Evolutionary conservation across 1,140 invertebrate species (phyloP).

Genomic region (Frieseomelitta varia): DNA sequence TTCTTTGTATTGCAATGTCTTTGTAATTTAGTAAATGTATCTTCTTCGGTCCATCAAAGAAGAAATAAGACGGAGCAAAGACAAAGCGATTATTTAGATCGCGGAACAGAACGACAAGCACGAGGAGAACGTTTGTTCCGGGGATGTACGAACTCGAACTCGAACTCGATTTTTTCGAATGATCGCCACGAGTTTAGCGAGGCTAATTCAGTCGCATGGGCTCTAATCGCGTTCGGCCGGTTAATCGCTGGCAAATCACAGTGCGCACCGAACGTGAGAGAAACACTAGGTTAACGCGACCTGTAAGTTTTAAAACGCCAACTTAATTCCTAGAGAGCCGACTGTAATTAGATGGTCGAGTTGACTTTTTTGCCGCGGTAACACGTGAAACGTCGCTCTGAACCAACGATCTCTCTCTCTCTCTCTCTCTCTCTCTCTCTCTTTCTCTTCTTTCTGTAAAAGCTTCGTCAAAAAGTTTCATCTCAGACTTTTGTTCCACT

Average conservation of each 20-base stretch:
- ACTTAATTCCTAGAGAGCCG: conserved; percentile 21
- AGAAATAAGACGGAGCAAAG: not conserved
- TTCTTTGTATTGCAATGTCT: too few relatives aligned
- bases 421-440: too few relatives aligned
- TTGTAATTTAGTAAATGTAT: too few relatives aligned
- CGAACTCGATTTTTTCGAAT: conserved; percentile 34
- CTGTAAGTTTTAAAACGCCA: conserved; percentile 23
- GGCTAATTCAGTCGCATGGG: conserved; percentile 51
- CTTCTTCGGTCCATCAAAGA: not conserved
- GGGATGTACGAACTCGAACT: conserved; percentile 27
- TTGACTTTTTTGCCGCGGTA: conserved; percentile 10
- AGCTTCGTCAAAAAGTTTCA: conserved; percentile 6
- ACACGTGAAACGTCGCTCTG: not conserved
- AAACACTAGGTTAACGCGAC: not conserved
- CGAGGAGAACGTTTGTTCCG: not conserved
- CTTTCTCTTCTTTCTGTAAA: not conserved
- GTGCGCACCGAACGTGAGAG: not conserved
- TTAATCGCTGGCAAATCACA: conserved; percentile 57
- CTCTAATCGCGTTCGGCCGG: conserved; percentile 37
- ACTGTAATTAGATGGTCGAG: conserved; percentile 39
- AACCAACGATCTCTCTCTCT: not conserved
- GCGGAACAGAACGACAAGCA: too few relatives aligned
- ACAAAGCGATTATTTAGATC: not conserved
- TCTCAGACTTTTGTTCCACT: not conserved
- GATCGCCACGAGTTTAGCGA: conserved; percentile 35